Base-by-base conservation (phyloP, 2,888 invertebrate species). In the Hypomecis atomaria region DNA sequence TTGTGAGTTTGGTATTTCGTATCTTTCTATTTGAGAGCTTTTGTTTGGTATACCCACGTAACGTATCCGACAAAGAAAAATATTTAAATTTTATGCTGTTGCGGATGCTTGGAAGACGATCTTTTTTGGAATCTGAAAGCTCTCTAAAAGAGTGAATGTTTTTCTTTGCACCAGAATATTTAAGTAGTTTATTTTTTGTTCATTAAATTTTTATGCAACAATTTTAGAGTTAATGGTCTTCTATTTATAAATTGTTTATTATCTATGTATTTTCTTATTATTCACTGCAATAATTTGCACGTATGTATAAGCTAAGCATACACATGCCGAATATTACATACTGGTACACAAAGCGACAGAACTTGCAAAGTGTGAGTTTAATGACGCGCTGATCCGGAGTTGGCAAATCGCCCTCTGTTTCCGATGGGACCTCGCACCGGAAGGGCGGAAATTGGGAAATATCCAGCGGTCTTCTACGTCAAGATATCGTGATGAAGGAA, bases 391-490 rank as follows among this genome's bases (percentile, higher is more conserved):
- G 78, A 78, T 78, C 80, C 85, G 84, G 83, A 84, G 82, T 85
- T 84, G 84, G 82, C 84, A 85, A 87, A 86, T 88, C 87, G 81
- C 79, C 78, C 79, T 74, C 77, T 78, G 84, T 84, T 82, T 86
- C 85, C 86, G 83, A 75, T 76, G 78, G 77, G 77, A 78, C 78
- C 73, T 75, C 65, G 70, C 74, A 71, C 78, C 84, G 86, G 87
- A 86, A 83, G 84, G 83, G 74, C 84, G 87, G 87, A 86, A 84
- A 86, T 87, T 83, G 83, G 78, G 79, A 84, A 81, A 81, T 83
- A 82, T 79, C 79, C 77, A 79, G 75, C 71, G 75, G 75, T 73
- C 72, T 72, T 71, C 66, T 65, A 67, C 75, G 76, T 69, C 76
- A 74, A 73, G 71, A 71, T 72, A 73, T 74, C 74, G 73, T 72